phyloP scores from a whole-genome alignment of 2,113 vertebrate species.

The Nannospalax galili region DNA sequence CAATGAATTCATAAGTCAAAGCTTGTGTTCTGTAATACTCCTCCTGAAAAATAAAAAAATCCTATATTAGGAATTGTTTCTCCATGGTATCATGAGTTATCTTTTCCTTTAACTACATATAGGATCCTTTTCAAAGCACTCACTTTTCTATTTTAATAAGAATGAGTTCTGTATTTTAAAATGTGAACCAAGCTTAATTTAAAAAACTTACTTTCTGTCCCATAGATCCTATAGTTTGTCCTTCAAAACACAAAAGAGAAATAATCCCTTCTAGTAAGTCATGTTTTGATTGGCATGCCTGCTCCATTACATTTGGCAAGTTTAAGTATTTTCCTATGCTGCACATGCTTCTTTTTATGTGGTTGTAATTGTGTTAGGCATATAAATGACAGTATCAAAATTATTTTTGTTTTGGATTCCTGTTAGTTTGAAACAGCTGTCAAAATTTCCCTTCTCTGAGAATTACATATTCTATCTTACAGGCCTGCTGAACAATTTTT shows the following conservation, averaged over 20 bases:
- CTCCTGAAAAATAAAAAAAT: no score
- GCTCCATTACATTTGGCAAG: conserved; percentile 43
- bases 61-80: not conserved
- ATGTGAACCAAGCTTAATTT: not conserved
- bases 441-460: conserved; percentile 59
- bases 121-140: not conserved
- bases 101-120: conserved; percentile 19
- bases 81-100: not conserved
- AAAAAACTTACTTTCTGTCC: not conserved
- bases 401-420: conserved; percentile 58
- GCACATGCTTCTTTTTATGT: conserved; percentile 55
- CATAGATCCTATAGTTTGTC: not conserved
- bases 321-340: conserved; percentile 66
- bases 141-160: not conserved
- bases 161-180: not conserved
- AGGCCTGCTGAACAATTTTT: not conserved
- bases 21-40: no score
- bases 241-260: conserved; percentile 35
- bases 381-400: conserved; percentile 67
- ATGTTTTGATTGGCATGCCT: conserved; percentile 39
- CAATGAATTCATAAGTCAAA: no score
- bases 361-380: conserved; percentile 65
- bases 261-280: not conserved
- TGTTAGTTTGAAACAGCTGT: conserved; percentile 64
- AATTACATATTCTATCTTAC: conserved; percentile 59